Base-by-base conservation (phyloP, 1,140 invertebrate genomes). In the Cyrtorhinus lividipennis region DNA sequence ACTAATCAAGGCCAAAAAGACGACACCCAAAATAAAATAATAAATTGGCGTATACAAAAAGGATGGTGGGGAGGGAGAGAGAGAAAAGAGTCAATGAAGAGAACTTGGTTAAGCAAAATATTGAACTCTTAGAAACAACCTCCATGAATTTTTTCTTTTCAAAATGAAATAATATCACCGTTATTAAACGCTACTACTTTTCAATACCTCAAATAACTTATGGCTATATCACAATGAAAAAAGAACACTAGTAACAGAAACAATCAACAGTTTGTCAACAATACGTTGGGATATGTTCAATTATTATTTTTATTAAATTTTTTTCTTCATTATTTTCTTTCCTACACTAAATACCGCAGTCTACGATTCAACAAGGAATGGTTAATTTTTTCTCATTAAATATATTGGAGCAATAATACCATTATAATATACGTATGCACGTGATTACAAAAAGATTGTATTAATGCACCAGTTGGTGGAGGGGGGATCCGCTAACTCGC, bases 201-300 rank as follows among this genome's bases (percentile, higher is more conserved):
- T 22, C 48, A 48, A 44, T 56, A 65, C 59, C 57, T n/a, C n/a
- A n/a, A 58, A 63, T 66, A 69, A 69, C 68, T 69, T 69, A 69
- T 68, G 64, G 64, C 67, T 68, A 65, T 65, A 65, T 65, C 64
- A 65, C 64, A 65, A 65, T 65, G 58, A 62, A 65, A 65, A 65
- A 48, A 64, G 59, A 53, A 64, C 59, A 60, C n/a, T 56, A 62
- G 12, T 46, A 65, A 65, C 64, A 65, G 64, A 65, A 65, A 65
- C 64, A 62, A 64, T 62, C 53, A 65, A 65, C 64, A 65, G 58
- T 61, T 63, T 58, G 59, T 62, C 20, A 66, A 66, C 62, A 66
- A 66, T 59, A 63, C 24, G 26, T 64, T 65, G 61, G 62, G 65
- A 66, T 66, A 66, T 66, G 65, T 66, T 59, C 57, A 18, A 56